Percentiles rank a stretch among this genome's conserved stretches.
Conservation (phyloP, 2,797 vertebrate species). For the Chloroceryle inda region DNA sequence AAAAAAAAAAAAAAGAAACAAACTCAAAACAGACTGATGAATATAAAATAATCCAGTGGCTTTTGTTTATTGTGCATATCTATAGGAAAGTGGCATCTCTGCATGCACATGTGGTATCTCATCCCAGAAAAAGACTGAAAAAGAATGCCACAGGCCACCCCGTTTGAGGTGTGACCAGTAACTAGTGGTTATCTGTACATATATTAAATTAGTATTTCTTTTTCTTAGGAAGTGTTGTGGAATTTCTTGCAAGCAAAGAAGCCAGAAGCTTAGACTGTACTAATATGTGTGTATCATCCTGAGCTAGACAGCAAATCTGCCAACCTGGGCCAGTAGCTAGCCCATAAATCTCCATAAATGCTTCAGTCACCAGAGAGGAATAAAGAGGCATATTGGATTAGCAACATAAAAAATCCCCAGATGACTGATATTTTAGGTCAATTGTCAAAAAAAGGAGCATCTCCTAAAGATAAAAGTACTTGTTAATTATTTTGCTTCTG, state of each 20-base stretch:
- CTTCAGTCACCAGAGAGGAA: background rate
- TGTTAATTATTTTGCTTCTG: slow-evolving; percentile 10
- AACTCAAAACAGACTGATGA: too few relatives aligned
- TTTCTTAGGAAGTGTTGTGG: too few relatives aligned
- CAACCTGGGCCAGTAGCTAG: background rate
- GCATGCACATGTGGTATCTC: too few relatives aligned
- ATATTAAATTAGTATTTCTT: too few relatives aligned
- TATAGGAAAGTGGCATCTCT: too few relatives aligned
- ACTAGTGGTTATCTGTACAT: too few relatives aligned
- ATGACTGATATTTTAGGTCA: background rate
- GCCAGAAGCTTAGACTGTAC: background rate
- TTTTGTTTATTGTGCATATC: too few relatives aligned
- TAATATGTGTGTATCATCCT: background rate
- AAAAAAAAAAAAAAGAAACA: too few relatives aligned
- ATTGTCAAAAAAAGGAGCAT: background rate
- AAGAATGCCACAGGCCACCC: too few relatives aligned
- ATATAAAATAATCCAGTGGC: too few relatives aligned
- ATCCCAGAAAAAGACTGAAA: too few relatives aligned
- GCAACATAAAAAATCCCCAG: background rate
- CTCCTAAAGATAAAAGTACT: background rate
- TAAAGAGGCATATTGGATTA: background rate
- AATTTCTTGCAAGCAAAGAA: background rate
- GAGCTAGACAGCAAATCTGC: background rate
- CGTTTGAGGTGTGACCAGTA: too few relatives aligned
- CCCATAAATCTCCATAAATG: background rate